Evolutionary conservation across 1,140 invertebrate genomes (phyloP).

Genomic region (Euwallacea similis): DNA sequence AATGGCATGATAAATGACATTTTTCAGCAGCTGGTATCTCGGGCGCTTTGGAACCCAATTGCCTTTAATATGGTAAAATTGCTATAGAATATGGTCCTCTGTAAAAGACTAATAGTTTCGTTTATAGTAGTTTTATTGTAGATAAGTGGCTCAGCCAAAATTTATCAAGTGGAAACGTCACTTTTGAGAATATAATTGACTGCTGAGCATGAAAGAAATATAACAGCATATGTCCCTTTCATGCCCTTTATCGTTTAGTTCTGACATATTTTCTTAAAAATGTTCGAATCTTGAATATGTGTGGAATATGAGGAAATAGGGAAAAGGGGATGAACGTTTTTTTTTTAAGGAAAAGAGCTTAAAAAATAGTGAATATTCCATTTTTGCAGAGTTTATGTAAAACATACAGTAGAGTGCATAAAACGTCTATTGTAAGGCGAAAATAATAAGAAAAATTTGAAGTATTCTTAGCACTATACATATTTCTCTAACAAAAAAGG

Average conservation of each 20-base stretch:
- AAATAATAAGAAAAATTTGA: no score
- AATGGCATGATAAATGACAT: slow-evolving; percentile 46
- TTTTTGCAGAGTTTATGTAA: no score
- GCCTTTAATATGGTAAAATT: slow-evolving; percentile 53
- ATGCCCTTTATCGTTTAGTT: neutral
- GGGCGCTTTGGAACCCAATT: slow-evolving; percentile 42
- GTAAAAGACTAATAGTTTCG: slow-evolving; percentile 45
- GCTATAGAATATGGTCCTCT: slow-evolving; percentile 50
- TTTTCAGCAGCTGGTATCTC: slow-evolving; percentile 22
- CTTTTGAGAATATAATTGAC: slow-evolving; percentile 17
- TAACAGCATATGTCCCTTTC: slow-evolving; percentile 15
- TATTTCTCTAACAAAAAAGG: no score
- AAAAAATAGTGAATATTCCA: no score
- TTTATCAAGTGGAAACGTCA: slow-evolving; percentile 36
- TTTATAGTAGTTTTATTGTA: slow-evolving; percentile 31
- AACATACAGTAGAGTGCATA: no score
- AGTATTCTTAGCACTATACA: no score
- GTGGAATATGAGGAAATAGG: no score
- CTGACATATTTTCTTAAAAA: no score
- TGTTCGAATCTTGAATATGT: no score
- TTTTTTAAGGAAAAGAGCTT: no score
- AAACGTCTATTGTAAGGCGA: no score
- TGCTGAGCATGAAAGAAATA: slow-evolving; percentile 12
- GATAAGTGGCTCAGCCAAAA: slow-evolving; percentile 29
- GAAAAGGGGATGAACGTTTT: no score